Percentiles rank a stretch among this genome's conserved stretches.
Evolutionary conservation across 2,888 invertebrate genomes (phyloP).

Genomic region (Adineta ricciae): DNA sequence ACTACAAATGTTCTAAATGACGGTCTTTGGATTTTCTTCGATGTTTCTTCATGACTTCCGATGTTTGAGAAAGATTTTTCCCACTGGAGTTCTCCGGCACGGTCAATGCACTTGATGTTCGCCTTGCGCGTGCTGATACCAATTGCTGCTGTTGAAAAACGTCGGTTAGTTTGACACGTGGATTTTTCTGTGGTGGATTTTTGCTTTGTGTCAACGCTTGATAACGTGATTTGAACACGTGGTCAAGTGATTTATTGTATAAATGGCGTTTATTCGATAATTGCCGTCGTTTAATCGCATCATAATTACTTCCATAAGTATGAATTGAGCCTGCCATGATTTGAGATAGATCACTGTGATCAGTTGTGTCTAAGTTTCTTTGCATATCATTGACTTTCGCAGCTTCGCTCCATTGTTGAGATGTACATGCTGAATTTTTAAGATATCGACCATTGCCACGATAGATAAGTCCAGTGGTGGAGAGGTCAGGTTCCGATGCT

Average conservation of each 20-base stretch:
- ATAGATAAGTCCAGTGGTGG: constrained; percentile 8
- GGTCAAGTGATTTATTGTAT: constrained; percentile 33
- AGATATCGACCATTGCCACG: background rate
- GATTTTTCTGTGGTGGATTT: constrained; percentile 28
- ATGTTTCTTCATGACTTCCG: background rate
- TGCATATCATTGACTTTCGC: constrained; percentile 10
- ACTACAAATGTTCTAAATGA: constrained; percentile 8
- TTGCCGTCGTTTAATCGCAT: constrained; percentile 21
- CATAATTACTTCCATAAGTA: constrained; percentile 32
- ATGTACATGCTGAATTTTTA: background rate
- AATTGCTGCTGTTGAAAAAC: constrained; percentile 27
- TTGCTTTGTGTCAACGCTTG: constrained; percentile 30
- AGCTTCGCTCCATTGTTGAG: constrained; percentile 12
- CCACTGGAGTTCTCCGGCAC: background rate
- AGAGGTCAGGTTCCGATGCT: background rate
- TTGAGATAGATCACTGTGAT: constrained; percentile 18
- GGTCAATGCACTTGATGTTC: constrained; percentile 11
- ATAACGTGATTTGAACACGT: constrained; percentile 31
- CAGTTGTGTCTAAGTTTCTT: constrained; percentile 13
- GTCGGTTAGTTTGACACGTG: constrained; percentile 32
- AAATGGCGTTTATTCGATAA: constrained; percentile 23
- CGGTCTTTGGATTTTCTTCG: background rate
- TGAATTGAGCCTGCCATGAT: background rate
- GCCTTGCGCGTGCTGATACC: background rate
- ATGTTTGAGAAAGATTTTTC: background rate